phyloP scores from a whole-genome alignment of 2,888 invertebrate species.

The Tenthredo livida region DNA sequence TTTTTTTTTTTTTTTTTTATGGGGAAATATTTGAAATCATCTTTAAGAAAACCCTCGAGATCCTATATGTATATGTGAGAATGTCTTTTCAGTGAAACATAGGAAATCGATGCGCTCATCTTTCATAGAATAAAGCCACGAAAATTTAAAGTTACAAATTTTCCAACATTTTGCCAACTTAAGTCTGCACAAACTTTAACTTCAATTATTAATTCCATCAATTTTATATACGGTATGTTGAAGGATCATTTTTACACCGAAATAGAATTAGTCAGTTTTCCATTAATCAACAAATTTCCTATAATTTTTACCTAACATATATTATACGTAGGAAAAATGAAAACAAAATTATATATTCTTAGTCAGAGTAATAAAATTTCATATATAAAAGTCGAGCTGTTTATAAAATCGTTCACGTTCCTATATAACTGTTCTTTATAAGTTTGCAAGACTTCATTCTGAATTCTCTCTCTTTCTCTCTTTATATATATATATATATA shows the following conservation, averaged over 20 bases:
- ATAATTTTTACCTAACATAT: no score
- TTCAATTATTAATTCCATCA: no score
- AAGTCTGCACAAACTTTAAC: neutral
- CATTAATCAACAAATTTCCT: no score
- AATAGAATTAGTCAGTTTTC: no score
- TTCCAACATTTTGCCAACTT: neutral
- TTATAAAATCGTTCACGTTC: neutral
- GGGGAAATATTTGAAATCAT: no score
- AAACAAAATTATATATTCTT: no score
- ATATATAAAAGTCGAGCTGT: neutral
- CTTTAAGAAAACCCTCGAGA: no score
- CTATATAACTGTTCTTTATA: neutral
- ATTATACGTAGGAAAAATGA: no score
- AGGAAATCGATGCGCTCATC: neutral
- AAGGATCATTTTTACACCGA: no score
- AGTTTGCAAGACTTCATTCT: neutral
- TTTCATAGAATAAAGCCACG: neutral
- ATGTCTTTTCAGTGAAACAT: neutral
- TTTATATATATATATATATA: neutral
- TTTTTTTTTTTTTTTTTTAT: no score
- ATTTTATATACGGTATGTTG: neutral
- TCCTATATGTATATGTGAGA: no score
- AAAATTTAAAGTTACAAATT: neutral
- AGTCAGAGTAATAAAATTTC: no score
- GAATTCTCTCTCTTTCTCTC: neutral